Conservation (phyloP, 2,113 vertebrate species). For the human region DNA sequence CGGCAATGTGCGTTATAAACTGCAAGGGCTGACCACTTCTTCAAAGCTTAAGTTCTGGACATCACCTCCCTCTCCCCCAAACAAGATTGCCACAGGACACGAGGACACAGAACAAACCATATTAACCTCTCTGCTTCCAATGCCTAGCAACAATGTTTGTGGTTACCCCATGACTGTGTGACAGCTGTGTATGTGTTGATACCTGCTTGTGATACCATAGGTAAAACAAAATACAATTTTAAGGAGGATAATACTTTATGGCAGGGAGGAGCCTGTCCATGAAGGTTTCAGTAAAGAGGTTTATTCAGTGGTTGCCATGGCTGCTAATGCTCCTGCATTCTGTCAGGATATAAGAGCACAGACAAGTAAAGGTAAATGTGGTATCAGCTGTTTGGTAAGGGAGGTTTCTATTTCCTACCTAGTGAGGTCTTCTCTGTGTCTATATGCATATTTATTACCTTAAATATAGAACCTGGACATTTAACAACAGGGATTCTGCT, state of each 20-base stretch:
- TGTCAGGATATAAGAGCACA: not conserved
- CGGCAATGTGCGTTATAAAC: not conserved
- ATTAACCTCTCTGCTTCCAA: not conserved
- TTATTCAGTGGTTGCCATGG: not conserved
- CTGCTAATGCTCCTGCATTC: not conserved
- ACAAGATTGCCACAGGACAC: not conserved
- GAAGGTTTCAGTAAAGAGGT: not conserved
- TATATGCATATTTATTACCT: not conserved
- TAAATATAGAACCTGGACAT: conserved; percentile 25
- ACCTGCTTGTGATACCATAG: not conserved
- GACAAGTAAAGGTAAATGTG: not conserved
- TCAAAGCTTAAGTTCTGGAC: not conserved
- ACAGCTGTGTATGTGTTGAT: not conserved
- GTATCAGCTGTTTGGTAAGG: not conserved
- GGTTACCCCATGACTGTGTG: not conserved
- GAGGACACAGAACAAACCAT: not conserved
- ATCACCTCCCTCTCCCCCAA: not conserved
- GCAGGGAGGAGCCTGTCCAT: not conserved
- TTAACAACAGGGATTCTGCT: conserved; percentile 18
- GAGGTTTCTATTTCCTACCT: not conserved
- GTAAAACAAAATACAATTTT: conserved; percentile 29
- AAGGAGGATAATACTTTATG: not conserved
- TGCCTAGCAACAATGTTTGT: not conserved
- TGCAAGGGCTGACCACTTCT: not conserved
- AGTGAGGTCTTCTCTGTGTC: not conserved